phyloP scores from a whole-genome alignment of 1,140 invertebrate species.

The Lepidurus couesii region DNA sequence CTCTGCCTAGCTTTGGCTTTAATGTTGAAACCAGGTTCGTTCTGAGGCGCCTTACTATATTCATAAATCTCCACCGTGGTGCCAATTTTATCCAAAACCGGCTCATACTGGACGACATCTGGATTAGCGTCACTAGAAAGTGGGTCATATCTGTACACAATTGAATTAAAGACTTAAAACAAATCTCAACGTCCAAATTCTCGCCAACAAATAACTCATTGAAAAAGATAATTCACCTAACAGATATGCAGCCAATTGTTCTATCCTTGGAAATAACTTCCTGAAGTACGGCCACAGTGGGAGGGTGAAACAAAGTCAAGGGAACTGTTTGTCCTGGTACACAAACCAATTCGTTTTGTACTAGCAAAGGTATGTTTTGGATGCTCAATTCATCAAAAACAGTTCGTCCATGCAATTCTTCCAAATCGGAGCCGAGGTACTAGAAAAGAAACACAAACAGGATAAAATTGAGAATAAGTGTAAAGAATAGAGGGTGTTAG shows the following conservation, averaged over 20 bases:
- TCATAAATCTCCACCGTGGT: conserved; percentile 69
- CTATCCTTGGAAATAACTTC: conserved; percentile 52
- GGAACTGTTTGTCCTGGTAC: conserved; percentile 69
- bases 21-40: conserved; percentile 44
- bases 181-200: conserved; percentile 31
- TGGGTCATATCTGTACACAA: neutral
- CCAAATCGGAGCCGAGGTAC: conserved; percentile 59
- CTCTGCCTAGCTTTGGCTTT: conserved; percentile 62
- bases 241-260: conserved; percentile 57
- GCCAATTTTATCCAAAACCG: conserved; percentile 47
- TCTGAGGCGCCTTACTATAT: conserved; percentile 49
- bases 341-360: conserved; percentile 54
- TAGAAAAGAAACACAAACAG: conserved; percentile 42
- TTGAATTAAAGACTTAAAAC: neutral
- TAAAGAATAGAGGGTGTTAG: too few species aligned
- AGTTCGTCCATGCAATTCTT: conserved; percentile 57
- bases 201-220: conserved; percentile 16
- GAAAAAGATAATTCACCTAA: conserved; percentile 41
- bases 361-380: conserved; percentile 54
- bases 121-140: conserved; percentile 30
- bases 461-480: neutral
- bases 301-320: conserved; percentile 55
- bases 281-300: conserved; percentile 52
- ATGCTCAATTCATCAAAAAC: conserved; percentile 52
- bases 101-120: conserved; percentile 32